Base-by-base conservation (phyloP, 2,888 invertebrate species). In the Lithodes maja region DNA sequence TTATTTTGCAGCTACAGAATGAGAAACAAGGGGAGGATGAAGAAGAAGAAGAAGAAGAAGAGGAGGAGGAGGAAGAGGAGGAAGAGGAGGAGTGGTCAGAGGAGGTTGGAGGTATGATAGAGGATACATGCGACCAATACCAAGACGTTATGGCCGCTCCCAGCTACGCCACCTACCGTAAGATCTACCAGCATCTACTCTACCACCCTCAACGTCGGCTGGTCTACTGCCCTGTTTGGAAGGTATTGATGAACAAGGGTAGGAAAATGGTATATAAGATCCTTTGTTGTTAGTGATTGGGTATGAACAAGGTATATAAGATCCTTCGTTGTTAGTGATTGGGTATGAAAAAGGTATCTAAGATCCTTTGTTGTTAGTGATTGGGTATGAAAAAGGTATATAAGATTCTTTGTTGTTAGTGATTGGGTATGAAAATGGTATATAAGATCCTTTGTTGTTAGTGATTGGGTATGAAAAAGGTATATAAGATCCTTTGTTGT, bases 211-310 rank as follows among this genome's bases (percentile, higher is more conserved):
- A 49, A 2, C 33, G 15, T 9, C 1, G 49, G 2, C 80, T 81
- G 17, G 80, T 81, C 17, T 81, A 81, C 15, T 81, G 80, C 52
- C 80, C 80, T 7, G 80, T 81, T 1, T 81, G 80, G 80, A 81
- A 81, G 80, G 80, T 81, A 33, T 7, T 17, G 17, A 2, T 1
- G 71, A 33, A 33, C 33, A 33, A 33, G 33, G 33, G 33, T 33
- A 33, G 33, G 33, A 33, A 33, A 0, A 33, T 33, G 33, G 33
- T 33, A 33, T 33, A 33, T 33, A 33, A 33, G 33, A 33, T 33
- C 33, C 33, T 33, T 33, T 33, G 33, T 33, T 33, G 33, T 33
- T 33, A 33, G 33, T 33, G 33, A 33, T 33, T 33, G 33, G 33
- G 33, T 33, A 33, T 33, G 33, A 33, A 33, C 0, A 33, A 0